These are phyloP conservation scores for Pluvialis apricaria DNA, from an alignment of 2,113 vertebrate species.

Conservation along the genomic window DNA sequence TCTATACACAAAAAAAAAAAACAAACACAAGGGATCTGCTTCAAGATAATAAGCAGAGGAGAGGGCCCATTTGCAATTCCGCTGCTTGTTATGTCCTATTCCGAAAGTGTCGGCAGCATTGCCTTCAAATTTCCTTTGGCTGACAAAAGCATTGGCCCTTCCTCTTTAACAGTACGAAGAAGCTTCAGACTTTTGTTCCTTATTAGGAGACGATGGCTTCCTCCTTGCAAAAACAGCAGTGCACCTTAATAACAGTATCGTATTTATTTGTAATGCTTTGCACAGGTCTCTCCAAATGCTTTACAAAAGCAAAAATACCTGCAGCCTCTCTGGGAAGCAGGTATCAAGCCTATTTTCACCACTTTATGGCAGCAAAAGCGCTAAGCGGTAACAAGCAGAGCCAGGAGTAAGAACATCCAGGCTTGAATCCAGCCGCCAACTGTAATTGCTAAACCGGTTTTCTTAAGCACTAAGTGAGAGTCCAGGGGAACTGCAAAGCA, in stretches of 20 bases:
- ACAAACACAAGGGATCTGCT: neutral
- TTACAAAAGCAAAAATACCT: neutral
- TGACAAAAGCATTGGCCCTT: neutral
- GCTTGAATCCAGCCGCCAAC: neutral
- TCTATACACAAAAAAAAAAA: neutral
- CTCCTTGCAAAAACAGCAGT: neutral
- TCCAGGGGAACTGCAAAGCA: neutral
- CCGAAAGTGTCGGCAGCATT: neutral
- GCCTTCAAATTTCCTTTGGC: neutral
- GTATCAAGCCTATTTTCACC: neutral
- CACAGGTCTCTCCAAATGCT: neutral
- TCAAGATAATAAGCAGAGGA: neutral
- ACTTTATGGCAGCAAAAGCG: neutral
- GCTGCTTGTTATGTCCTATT: neutral
- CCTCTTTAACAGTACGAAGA: neutral
- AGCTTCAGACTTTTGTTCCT: neutral
- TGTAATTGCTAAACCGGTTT: neutral
- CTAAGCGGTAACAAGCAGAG: neutral
- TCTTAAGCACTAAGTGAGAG: neutral
- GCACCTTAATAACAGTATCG: fast-evolving
- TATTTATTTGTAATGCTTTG: neutral
- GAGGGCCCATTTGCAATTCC: neutral
- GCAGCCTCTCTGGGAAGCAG: neutral
- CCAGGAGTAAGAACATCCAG: neutral
- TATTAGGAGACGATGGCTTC: fast-evolving